Evolutionary conservation across 2,797 vertebrate species (phyloP).

Genomic region (Centropyge bicolor): DNA sequence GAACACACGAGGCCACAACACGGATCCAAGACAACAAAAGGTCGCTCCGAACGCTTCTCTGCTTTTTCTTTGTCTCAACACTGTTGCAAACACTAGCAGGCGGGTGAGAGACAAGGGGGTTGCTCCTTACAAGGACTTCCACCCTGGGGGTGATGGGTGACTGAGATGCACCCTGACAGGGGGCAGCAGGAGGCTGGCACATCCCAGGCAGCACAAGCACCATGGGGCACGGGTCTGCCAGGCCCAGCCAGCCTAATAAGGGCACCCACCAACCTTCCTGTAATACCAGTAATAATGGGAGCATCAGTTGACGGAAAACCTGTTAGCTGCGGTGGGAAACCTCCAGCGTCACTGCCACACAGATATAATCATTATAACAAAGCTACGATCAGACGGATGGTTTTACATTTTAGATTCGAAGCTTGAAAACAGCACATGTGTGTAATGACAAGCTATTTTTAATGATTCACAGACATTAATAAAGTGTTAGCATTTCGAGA

Average conservation of each 20-base stretch:
- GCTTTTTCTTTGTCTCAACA: conserved; percentile 89
- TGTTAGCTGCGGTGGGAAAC: conserved; percentile 7
- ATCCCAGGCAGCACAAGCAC: conserved; percentile 80
- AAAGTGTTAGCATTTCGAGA: conserved; percentile 39
- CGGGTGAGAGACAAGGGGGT: conserved; percentile 82
- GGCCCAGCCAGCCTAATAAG: conserved; percentile 62
- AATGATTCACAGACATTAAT: conserved; percentile 25
- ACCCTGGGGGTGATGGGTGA: conserved; percentile 85
- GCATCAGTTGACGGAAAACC: conserved; percentile 42
- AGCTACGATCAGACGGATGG: not conserved
- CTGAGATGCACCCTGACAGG: conserved; percentile 86
- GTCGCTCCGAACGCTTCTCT: conserved; percentile 84
- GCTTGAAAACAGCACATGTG: conserved; percentile 17
- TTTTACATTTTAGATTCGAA: not conserved
- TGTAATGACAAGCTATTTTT: not conserved
- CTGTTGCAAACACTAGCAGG: conserved; percentile 90
- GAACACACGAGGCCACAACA: conserved; percentile 60
- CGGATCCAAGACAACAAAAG: conserved; percentile 79
- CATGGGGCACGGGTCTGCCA: conserved; percentile 77
- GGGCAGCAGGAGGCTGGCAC: conserved; percentile 87
- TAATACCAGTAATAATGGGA: conserved; percentile 52
- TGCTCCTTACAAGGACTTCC: conserved; percentile 58
- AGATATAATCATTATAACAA: not conserved
- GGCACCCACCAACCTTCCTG: conserved; percentile 56
- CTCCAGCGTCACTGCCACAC: not conserved